Conservation (phyloP, 2,113 vertebrate genomes). For the Pagrus major region DNA sequence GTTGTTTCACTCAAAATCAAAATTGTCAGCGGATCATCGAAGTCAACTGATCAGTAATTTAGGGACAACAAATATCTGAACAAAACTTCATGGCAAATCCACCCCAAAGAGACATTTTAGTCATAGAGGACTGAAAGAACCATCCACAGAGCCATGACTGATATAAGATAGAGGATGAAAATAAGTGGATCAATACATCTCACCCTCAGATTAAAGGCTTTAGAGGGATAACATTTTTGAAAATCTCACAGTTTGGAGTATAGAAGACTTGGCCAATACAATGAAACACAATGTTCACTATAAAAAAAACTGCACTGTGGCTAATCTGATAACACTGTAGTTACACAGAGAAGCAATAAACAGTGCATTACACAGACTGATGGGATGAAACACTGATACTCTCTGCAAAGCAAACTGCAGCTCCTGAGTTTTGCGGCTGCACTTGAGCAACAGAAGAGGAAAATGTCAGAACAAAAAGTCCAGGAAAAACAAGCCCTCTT, state of each 20-base stretch:
- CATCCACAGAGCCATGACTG: neutral
- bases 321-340: constrained; percentile 70
- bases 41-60: no score
- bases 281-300: constrained; percentile 32
- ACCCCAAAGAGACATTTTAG: neutral
- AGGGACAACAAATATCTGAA: no score
- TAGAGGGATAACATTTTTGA: constrained; percentile 5
- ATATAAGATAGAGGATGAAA: constrained; percentile 1
- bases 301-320: constrained; percentile 56
- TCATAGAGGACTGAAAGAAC: neutral
- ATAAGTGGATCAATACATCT: constrained; percentile 5
- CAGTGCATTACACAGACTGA: constrained; percentile 68
- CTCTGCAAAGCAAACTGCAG: constrained; percentile 31
- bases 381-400: constrained; percentile 48
- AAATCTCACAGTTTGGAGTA: neutral
- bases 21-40: no score
- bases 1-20: no score
- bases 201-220: constrained; percentile 17
- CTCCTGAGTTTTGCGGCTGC: neutral
- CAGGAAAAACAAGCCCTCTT: neutral
- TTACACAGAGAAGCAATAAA: constrained; percentile 79
- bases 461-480: constrained; percentile 8
- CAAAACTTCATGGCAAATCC: no score
- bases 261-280: constrained; percentile 39
- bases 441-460: constrained; percentile 4